Base-by-base conservation (phyloP, 2,113 vertebrate species). In the Quiscalus mexicanus region DNA sequence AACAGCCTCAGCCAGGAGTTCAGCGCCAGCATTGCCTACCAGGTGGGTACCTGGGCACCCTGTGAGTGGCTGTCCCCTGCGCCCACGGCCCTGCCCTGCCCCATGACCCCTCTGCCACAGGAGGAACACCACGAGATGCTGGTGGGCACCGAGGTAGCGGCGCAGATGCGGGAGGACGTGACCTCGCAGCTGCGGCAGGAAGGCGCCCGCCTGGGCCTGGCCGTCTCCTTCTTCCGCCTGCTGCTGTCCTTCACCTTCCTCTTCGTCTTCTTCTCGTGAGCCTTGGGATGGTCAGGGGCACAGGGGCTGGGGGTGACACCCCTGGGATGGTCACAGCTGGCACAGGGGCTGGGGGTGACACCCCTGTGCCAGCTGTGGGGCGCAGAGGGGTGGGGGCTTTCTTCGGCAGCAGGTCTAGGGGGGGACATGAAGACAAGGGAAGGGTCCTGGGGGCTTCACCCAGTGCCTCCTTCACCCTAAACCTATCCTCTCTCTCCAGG, bases 181-280 rank as follows among this genome's bases (percentile, higher is more conserved):
- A 87, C 45, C 6, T 89, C 95, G 3, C 88, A 96, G 1, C 82
- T 98, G 47, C 23, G 10, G 4, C 31, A 84, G 69, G 97, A 98
- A 16, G 30, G 93, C 5, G 27, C 68, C 31, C 84, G 17, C 39
- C 73, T 98, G 62, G 39, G 95, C 55, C 65, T 83, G 69, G 50
- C 96, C 1, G 2, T 97, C 65, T 88, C 78, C 44, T 74, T 98
- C 55, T 81, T 99, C 56, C 97, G 93, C 1, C 52, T 94, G 18
- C 81, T 99, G 47, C 95, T 99, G 5, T 98, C 98, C 89, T 97
- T 94, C 92, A 97, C 97, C 39, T 98, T 99, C 87, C 76, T 98
- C 95, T 83, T 98, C 25, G 10, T 98, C 87, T 97, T 99, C 28
- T 59, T 83, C 47, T 95, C 97, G 98, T 99, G 91, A 98, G 98